Conservation (phyloP, 2,113 vertebrate species). For the Ailuropoda melanoleuca region DNA sequence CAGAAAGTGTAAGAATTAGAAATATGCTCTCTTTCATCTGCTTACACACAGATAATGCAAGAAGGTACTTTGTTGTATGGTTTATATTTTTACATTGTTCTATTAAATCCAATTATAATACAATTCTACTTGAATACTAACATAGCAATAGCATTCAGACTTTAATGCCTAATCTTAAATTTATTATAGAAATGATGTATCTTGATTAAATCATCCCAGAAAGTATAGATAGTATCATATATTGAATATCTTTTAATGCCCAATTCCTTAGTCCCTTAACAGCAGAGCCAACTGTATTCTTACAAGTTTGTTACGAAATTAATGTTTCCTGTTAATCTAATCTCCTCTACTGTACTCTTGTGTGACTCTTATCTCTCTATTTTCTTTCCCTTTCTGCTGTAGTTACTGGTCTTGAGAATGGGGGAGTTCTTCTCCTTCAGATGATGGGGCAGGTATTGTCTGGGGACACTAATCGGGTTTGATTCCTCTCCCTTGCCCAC, state of each 20-base stretch:
- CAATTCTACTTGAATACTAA: neutral
- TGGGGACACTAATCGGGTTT: neutral
- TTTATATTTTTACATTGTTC: slow-evolving; percentile 7
- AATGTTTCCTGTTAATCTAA: neutral
- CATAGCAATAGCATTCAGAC: neutral
- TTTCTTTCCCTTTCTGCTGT: slow-evolving; percentile 31
- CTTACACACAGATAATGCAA: neutral
- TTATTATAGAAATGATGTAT: neutral
- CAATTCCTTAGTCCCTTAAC: neutral
- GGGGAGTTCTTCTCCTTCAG: slow-evolving; percentile 52
- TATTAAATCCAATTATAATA: neutral
- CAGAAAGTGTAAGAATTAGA: neutral
- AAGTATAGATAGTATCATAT: neutral
- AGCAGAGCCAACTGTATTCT: slow-evolving; percentile 2
- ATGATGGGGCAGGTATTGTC: neutral
- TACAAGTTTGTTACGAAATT: slow-evolving; percentile 8
- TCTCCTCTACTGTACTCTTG: neutral
- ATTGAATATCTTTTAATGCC: slow-evolving; percentile 39
- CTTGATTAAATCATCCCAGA: slow-evolving; percentile 28
- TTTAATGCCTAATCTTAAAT: slow-evolving; percentile 1
- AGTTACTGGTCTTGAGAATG: slow-evolving; percentile 57
- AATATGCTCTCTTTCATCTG: neutral
- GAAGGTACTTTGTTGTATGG: neutral
- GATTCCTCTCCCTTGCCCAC: neutral
- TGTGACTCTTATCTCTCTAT: slow-evolving; percentile 45